Base-by-base conservation (phyloP, 1,140 invertebrate genomes). In the Apis dorsata region DNA sequence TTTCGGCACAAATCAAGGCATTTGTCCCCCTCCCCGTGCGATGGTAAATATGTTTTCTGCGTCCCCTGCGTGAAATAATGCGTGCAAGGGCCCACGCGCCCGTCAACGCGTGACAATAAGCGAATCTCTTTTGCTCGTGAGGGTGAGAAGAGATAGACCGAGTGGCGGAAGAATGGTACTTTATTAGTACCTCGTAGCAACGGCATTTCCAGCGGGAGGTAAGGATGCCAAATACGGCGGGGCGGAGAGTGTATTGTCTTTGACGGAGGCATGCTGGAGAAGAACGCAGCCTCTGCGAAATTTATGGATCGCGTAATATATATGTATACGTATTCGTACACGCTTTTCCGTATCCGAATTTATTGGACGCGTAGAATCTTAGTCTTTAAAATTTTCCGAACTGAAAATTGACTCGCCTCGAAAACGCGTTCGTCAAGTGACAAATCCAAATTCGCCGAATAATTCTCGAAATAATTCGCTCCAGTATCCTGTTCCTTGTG, bases 1-100 rank as follows among this genome's bases (percentile, higher is more conserved):
- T 87, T 89, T 86, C 84, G 70, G 88, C 83, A 88, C 90, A 90
- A 93, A 93, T 94, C 92, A 92, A 91, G 91, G 88, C 91, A 90
- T 92, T 92, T 91, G 91, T 92, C 89, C 89, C 77, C 15, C 55
- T 44, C 34, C 77, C 13, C 55, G 73, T 57, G 63, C 78, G 73
- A 86, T 76, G 87, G 84, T 91, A 92, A 91, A 90, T 92, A 90
- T 89, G 89, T 93, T 92, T 92, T 90, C 91, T 87, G 59, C 84
- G 51, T 34, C 87, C 88, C 86, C 84, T 70, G 86, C 85, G 79
- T 85, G 86, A 84, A 92, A 90, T 91, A 90, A 90, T 88, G 86
- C 84, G 80, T 79, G 59, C 74, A 44, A 72, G 79, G 65, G 62
- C 62, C 65, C 34, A 5, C 34, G 51, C 79, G 81, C 71, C 79